Conservation (phyloP, 2,888 invertebrate genomes). For the Biston betularia region DNA sequence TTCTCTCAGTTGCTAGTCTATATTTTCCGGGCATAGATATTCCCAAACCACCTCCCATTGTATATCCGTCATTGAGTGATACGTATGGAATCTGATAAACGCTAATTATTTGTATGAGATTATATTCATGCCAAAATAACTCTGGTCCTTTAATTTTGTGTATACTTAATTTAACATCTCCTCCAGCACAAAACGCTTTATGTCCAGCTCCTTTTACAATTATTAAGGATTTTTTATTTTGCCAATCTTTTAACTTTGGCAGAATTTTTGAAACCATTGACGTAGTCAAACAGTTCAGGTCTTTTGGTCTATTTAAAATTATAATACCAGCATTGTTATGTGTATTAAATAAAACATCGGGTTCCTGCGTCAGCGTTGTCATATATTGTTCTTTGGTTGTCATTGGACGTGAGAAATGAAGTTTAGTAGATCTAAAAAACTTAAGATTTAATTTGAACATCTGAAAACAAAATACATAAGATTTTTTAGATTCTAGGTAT, state of each 20-base stretch:
- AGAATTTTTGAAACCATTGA: slow-evolving; percentile 92
- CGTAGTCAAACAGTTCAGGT: slow-evolving; percentile 91
- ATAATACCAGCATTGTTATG: slow-evolving; percentile 88
- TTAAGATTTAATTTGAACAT: slow-evolving; percentile 72
- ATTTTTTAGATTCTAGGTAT: too few relatives aligned
- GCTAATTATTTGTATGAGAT: slow-evolving; percentile 94
- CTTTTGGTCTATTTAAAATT: slow-evolving; percentile 91
- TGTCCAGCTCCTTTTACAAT: slow-evolving; percentile 94
- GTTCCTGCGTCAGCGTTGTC: slow-evolving; percentile 70
- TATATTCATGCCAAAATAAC: slow-evolving; percentile 96
- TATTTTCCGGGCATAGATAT: slow-evolving; percentile 97
- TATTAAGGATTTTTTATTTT: slow-evolving; percentile 88
- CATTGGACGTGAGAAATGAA: slow-evolving; percentile 67
- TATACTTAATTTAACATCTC: slow-evolving; percentile 94
- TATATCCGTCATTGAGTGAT: slow-evolving; percentile 97
- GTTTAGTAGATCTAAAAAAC: slow-evolving; percentile 51
- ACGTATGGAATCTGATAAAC: slow-evolving; percentile 95
- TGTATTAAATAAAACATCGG: slow-evolving; percentile 80
- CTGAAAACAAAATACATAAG: slow-evolving; percentile 51
- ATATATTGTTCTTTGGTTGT: too few relatives aligned
- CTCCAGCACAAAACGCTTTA: slow-evolving; percentile 99
- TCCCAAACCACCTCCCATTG: slow-evolving; percentile 99
- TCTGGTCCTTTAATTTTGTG: slow-evolving; percentile 88
- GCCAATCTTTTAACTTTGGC: slow-evolving; percentile 92
- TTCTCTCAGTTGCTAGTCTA: slow-evolving; percentile 97